These are phyloP conservation scores for Festucalex cinctus DNA, from an alignment of 2,113 vertebrate genomes.

Conservation along the genomic window DNA sequence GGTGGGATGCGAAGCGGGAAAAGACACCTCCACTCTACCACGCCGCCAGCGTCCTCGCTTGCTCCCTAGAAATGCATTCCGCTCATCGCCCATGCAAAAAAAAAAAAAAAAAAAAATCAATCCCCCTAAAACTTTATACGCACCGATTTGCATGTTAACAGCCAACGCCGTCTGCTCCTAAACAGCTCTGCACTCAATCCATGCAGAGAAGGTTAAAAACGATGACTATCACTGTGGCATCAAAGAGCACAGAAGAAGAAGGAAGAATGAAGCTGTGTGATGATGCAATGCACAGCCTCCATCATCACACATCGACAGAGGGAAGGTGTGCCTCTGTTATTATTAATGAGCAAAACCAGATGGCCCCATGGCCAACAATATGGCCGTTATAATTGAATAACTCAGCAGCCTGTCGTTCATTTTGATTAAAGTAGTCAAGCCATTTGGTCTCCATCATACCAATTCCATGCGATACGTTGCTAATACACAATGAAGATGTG, in stretches of 20 bases:
- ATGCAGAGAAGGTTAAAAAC: neutral
- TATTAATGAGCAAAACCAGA: slow-evolving; percentile 70
- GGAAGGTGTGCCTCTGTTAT: slow-evolving; percentile 47
- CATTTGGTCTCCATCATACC: slow-evolving; percentile 11
- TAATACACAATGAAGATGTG: slow-evolving; percentile 12
- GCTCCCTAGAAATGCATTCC: slow-evolving; percentile 17
- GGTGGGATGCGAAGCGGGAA: slow-evolving; percentile 53
- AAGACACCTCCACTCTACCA: slow-evolving; percentile 29
- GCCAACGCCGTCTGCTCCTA: slow-evolving; percentile 6
- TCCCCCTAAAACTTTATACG: slow-evolving; percentile 5
- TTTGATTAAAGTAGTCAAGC: slow-evolving; percentile 32
- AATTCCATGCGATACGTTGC: slow-evolving; percentile 30
- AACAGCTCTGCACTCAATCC: neutral
- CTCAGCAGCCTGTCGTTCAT: slow-evolving; percentile 38
- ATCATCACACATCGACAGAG: slow-evolving; percentile 65
- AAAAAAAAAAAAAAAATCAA: slow-evolving; percentile 12
- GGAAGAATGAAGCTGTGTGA: slow-evolving; percentile 48
- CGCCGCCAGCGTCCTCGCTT: slow-evolving; percentile 16
- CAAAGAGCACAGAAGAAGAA: neutral
- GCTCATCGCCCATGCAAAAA: slow-evolving; percentile 32
- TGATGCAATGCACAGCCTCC: slow-evolving; percentile 58
- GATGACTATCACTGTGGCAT: slow-evolving; percentile 12
- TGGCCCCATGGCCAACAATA: slow-evolving; percentile 64
- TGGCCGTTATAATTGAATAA: slow-evolving; percentile 45
- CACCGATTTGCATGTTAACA: slow-evolving; percentile 3